phyloP scores from a whole-genome alignment of 1,140 invertebrate genomes.

The Rhyacophila brunnea region DNA sequence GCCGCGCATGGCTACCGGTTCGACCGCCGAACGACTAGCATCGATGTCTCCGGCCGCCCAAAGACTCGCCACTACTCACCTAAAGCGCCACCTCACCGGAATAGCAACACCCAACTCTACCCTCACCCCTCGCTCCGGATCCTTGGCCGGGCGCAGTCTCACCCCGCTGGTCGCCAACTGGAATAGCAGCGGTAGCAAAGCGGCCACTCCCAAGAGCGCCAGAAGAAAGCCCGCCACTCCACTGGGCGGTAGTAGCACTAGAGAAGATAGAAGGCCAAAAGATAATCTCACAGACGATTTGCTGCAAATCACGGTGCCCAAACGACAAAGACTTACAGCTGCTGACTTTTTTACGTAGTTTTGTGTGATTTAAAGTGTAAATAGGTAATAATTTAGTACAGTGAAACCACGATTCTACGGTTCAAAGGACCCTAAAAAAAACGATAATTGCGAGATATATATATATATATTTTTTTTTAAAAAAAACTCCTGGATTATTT shows the following conservation, averaged over 20 bases:
- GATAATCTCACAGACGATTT: conserved; percentile 73
- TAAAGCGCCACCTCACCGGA: conserved; percentile 47
- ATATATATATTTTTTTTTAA: too few species aligned
- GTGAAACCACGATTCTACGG: too few species aligned
- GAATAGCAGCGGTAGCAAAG: conserved; percentile 31
- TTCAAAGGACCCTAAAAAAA: too few species aligned
- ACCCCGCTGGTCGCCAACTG: conserved; percentile 37
- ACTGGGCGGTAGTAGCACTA: neutral
- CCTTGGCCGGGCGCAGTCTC: conserved; percentile 47
- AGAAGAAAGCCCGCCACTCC: conserved; percentile 34
- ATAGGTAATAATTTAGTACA: too few species aligned
- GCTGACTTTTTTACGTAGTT: conserved; percentile 59
- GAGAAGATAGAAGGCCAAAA: conserved; percentile 35
- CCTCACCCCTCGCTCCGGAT: conserved; percentile 43
- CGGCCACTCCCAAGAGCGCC: conserved; percentile 35
- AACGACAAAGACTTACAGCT: conserved; percentile 59
- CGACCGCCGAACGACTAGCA: conserved; percentile 74
- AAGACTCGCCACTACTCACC: conserved; percentile 65
- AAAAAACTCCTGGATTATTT: too few species aligned
- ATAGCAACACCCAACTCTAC: conserved; percentile 38
- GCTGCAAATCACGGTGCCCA: conserved; percentile 68
- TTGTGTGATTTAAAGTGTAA: too few species aligned
- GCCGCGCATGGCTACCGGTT: conserved; percentile 54
- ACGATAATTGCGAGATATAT: too few species aligned
- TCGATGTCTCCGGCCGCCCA: conserved; percentile 94